Percentiles rank a stretch among this genome's conserved stretches.
Evolutionary conservation across 2,113 vertebrate species (phyloP).

Genomic region (Nymphicus hollandicus): DNA sequence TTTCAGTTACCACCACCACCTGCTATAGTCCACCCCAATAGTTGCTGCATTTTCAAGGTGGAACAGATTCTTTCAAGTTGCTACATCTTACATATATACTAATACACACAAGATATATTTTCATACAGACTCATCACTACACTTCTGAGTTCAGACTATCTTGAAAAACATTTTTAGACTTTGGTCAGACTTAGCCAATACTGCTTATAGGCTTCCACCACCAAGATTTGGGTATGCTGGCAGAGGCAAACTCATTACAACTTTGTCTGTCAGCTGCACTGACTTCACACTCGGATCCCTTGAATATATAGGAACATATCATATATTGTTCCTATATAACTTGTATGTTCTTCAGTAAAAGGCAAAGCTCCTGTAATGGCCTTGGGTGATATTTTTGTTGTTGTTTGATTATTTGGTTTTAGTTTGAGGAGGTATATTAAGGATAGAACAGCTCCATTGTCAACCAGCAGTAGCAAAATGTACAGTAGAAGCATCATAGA

Average conservation of each 20-base stretch:
- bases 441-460: neutral
- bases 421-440: neutral
- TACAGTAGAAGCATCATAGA: neutral
- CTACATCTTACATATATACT: neutral
- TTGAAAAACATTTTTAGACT: neutral
- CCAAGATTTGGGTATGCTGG: neutral
- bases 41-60: neutral
- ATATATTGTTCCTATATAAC: neutral
- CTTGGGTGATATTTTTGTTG: neutral
- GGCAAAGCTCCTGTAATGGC: neutral
- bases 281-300: neutral
- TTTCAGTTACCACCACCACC: neutral
- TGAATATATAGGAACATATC: neutral
- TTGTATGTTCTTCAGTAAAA: neutral
- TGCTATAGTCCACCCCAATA: neutral
- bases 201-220: neutral
- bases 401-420: neutral
- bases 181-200: neutral
- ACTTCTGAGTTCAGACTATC: neutral
- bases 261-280: neutral
- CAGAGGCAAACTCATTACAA: neutral
- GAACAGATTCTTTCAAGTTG: neutral
- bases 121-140: neutral
- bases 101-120: neutral
- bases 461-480: neutral